Conservation (phyloP, 2,888 invertebrate genomes). For the Eristalis arbustorum region DNA sequence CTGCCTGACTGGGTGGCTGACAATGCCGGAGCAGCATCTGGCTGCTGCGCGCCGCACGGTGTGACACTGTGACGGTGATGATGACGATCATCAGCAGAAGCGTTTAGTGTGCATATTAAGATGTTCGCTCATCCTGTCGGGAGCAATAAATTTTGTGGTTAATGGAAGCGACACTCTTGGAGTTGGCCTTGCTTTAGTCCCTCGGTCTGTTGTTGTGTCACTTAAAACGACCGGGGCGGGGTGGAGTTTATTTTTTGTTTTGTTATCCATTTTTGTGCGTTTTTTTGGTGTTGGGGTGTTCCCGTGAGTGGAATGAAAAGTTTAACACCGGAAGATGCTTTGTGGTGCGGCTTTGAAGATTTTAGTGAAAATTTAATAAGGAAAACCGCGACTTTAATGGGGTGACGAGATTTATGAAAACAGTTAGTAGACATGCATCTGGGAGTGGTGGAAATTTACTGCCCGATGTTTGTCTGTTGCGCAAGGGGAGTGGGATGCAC, state of each 20-base stretch:
- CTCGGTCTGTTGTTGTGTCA: slow-evolving; percentile 27
- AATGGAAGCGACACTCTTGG: slow-evolving; percentile 67
- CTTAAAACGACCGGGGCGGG: slow-evolving; percentile 1
- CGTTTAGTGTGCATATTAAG: slow-evolving; percentile 68
- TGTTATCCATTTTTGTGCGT: not conserved
- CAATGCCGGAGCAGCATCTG: slow-evolving; percentile 41
- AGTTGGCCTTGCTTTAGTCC: slow-evolving; percentile 55
- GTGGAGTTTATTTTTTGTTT: slow-evolving; percentile 5
- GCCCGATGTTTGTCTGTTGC: not conserved
- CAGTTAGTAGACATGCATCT: not conserved
- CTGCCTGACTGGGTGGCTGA: not conserved
- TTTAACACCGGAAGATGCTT: slow-evolving; percentile 62
- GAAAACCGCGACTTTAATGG: slow-evolving; percentile 11
- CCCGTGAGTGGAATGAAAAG: not conserved
- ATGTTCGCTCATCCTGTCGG: slow-evolving; percentile 60
- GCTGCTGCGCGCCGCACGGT: not conserved
- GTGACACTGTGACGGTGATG: slow-evolving; percentile 46
- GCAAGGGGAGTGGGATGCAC: not conserved
- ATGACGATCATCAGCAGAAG: slow-evolving; percentile 66
- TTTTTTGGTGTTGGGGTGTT: not conserved
- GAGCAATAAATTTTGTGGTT: slow-evolving; percentile 70
- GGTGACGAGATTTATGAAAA: slow-evolving; percentile 17
- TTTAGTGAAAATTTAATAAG: slow-evolving; percentile 31
- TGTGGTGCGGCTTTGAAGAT: slow-evolving; percentile 45
- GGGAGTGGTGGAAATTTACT: not conserved